Percentiles rank a stretch among this genome's conserved stretches.
These are phyloP conservation scores for Metellina segmentata DNA, from an alignment of 2,888 invertebrate genomes.

Conservation along the genomic window DNA sequence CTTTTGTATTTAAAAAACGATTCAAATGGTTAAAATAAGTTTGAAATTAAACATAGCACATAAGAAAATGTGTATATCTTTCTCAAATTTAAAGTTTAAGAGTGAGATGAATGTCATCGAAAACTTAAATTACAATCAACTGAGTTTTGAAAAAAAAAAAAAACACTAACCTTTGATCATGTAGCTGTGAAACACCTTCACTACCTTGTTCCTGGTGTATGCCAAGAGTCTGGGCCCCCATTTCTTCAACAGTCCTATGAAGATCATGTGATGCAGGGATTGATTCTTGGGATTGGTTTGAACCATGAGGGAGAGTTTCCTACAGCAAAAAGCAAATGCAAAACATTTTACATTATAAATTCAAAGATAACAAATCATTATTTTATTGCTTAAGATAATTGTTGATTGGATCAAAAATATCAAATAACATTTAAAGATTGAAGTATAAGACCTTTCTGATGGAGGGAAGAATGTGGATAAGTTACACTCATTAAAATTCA, in stretches of 20 bases:
- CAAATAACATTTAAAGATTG: not conserved
- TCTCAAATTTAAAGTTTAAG: too few relatives aligned
- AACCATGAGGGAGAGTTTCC: conserved; percentile 19
- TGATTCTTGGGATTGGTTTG: conserved; percentile 32
- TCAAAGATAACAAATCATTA: not conserved
- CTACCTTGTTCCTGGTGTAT: conserved; percentile 79
- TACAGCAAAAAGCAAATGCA: not conserved
- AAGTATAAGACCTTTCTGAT: not conserved
- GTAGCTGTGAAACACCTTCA: conserved; percentile 78
- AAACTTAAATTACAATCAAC: not conserved
- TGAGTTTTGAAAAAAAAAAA: not conserved
- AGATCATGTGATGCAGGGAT: not conserved
- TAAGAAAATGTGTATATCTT: too few relatives aligned
- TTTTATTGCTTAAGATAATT: not conserved
- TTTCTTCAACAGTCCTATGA: conserved; percentile 77
- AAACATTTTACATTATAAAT: not conserved
- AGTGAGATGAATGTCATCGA: not conserved
- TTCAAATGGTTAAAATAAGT: too few relatives aligned
- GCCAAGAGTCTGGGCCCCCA: conserved; percentile 77
- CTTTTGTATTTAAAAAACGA: too few relatives aligned
- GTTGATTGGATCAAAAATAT: not conserved
- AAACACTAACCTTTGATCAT: conserved; percentile 76
- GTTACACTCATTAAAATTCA: not conserved
- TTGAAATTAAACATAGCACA: too few relatives aligned
- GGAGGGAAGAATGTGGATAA: not conserved